Conservation (phyloP, 2,113 vertebrate genomes). For the Nothobranchius kuhntae region DNA sequence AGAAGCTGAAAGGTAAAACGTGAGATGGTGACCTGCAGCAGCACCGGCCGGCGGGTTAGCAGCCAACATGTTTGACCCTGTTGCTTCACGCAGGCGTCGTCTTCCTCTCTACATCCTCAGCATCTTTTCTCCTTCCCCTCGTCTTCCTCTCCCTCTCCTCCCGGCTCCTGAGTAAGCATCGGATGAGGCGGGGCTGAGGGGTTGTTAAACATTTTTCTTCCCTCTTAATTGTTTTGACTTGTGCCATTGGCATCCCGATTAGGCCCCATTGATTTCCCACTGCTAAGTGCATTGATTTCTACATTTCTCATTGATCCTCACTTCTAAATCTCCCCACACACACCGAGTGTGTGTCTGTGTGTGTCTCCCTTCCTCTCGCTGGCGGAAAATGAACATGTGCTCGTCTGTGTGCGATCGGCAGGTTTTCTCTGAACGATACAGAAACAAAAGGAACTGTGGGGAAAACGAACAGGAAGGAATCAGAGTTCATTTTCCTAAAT, state of each 20-base stretch:
- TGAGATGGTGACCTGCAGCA: background rate
- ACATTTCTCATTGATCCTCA: slow-evolving; percentile 95
- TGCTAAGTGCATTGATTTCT: slow-evolving; percentile 97
- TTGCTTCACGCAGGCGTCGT: slow-evolving; percentile 4
- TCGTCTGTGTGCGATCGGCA: slow-evolving; percentile 12
- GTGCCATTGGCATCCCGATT: slow-evolving; percentile 97
- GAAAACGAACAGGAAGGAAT: slow-evolving; percentile 12
- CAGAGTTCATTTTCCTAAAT: slow-evolving; percentile 26
- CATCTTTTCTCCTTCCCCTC: slow-evolving; percentile 2
- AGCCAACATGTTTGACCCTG: slow-evolving; percentile 7
- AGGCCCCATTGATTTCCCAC: slow-evolving; percentile 94
- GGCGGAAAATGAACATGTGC: slow-evolving; percentile 9
- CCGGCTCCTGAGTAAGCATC: slow-evolving; percentile 59
- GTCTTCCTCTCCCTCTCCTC: slow-evolving; percentile 33
- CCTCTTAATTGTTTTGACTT: slow-evolving; percentile 98
- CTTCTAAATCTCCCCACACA: slow-evolving; percentile 92
- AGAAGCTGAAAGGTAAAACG: background rate
- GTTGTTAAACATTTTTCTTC: slow-evolving; percentile 94
- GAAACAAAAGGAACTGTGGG: slow-evolving; percentile 20
- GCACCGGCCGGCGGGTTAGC: background rate
- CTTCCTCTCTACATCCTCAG: slow-evolving; percentile 14
- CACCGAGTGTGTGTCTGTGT: slow-evolving; percentile 31
- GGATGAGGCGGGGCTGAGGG: slow-evolving; percentile 50
- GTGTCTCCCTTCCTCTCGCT: slow-evolving; percentile 44
- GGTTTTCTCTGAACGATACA: background rate